Percentiles rank a stretch among this genome's conserved stretches.
Conservation (phyloP, 2,888 invertebrate genomes). For the Acleris laterana region DNA sequence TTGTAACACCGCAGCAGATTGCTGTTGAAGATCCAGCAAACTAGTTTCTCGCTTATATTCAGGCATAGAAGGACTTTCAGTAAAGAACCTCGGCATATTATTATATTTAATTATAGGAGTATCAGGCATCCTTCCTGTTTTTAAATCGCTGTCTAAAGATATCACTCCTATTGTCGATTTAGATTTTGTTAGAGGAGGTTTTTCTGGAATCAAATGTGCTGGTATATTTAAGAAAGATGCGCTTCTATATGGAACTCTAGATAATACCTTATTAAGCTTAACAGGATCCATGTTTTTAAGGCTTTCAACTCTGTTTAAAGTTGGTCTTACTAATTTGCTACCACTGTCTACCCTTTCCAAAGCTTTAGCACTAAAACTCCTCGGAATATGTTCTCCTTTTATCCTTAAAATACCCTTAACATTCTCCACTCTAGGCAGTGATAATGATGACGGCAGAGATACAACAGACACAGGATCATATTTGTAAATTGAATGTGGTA, state of each 20-base stretch:
- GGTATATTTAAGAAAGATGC: conserved; percentile 80
- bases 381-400: conserved; percentile 55
- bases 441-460: conserved; percentile 63
- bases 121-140: conserved; percentile 72
- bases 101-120: conserved; percentile 79
- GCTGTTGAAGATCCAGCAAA: conserved; percentile 79
- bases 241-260: conserved; percentile 76
- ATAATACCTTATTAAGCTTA: conserved; percentile 72
- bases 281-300: conserved; percentile 72
- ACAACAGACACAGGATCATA: conserved; percentile 71
- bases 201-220: conserved; percentile 68
- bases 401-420: conserved; percentile 72
- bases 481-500: conserved; percentile 66
- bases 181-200: conserved; percentile 71
- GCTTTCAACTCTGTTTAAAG: conserved; percentile 73
- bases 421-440: conserved; percentile 72
- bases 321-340: conserved; percentile 56
- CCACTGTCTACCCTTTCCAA: conserved; percentile 69
- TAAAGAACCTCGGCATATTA: conserved; percentile 77
- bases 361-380: conserved; percentile 71
- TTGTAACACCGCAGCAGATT: conserved; percentile 76
- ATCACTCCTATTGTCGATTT: conserved; percentile 75
- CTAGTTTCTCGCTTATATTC: conserved; percentile 76
- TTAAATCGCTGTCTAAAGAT: conserved; percentile 60
- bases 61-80: conserved; percentile 66